Percentiles rank a stretch among this genome's conserved stretches.
Evolutionary conservation across 2,113 vertebrate genomes (phyloP).

Genomic region (Chlorocebus sabaeus): DNA sequence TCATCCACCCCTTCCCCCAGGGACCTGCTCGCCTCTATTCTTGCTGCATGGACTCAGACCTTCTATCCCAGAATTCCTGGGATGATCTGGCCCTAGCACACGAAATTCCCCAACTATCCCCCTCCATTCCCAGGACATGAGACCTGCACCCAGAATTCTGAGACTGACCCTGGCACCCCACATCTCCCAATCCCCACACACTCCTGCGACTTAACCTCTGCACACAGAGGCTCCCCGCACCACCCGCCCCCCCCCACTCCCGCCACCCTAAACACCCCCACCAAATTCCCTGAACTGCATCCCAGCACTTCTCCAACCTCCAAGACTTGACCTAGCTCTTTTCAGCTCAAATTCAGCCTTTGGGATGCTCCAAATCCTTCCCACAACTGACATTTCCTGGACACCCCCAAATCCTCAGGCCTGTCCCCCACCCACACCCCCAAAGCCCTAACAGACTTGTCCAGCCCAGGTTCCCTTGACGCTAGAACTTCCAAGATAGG

Average conservation of each 20-base stretch:
- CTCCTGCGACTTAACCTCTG: background rate
- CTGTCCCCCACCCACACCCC: background rate
- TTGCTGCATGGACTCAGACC: conserved; percentile 56
- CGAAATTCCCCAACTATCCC: background rate
- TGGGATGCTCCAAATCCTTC: conserved; percentile 44
- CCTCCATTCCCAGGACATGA: conserved; percentile 35
- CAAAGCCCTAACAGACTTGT: background rate
- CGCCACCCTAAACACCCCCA: background rate
- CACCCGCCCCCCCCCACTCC: too few species aligned
- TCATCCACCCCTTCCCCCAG: background rate
- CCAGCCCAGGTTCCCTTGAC: background rate
- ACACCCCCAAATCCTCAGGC: conserved; percentile 15
- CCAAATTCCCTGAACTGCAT: background rate
- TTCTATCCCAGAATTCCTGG: background rate
- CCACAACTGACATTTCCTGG: background rate
- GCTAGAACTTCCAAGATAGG: background rate
- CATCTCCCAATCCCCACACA: background rate
- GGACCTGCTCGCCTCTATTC: conserved; percentile 18
- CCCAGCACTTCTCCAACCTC: background rate
- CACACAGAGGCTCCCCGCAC: background rate
- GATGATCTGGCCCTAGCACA: conserved; percentile 24
- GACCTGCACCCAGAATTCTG: conserved; percentile 25
- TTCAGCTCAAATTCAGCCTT: conserved; percentile 44
- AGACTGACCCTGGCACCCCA: conserved; percentile 4
- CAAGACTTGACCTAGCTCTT: background rate